A percentile compares a stretch with the other conserved stretches of the same genome.
These are phyloP conservation scores for Meganola albula DNA, from an alignment of 2,888 invertebrate species.

Conservation along the genomic window DNA sequence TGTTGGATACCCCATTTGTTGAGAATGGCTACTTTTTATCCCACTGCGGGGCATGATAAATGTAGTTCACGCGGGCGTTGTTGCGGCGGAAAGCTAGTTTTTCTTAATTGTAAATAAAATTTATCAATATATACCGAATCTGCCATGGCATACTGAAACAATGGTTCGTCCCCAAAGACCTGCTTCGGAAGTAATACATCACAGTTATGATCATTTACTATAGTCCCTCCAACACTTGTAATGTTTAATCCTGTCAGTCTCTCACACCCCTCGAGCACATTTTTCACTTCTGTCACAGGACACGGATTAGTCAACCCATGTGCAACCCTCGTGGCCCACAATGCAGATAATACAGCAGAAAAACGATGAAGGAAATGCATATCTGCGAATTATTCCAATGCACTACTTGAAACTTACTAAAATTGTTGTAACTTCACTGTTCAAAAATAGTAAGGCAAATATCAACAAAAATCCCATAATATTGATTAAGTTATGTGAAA, in stretches of 20 bases:
- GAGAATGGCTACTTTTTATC: too few species aligned
- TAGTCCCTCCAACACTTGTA: slow-evolving; percentile 61
- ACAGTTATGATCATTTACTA: slow-evolving; percentile 69
- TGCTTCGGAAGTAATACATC: slow-evolving; percentile 66
- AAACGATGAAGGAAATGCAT: too few species aligned
- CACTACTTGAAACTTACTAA: too few species aligned
- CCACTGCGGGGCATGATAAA: too few species aligned
- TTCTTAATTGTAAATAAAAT: too few species aligned
- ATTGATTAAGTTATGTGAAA: slow-evolving; percentile 15
- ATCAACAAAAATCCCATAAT: slow-evolving; percentile 23
- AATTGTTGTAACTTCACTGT: slow-evolving; percentile 1
- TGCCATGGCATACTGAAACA: slow-evolving; percentile 55
- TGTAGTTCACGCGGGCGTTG: too few species aligned
- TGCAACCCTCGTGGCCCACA: slow-evolving; percentile 19
- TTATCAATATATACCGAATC: slow-evolving; percentile 52
- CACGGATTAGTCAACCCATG: slow-evolving; percentile 38
- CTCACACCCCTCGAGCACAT: slow-evolving; percentile 62
- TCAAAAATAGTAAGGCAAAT: slow-evolving; percentile 11
- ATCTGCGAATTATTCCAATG: too few species aligned
- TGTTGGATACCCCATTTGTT: too few species aligned
- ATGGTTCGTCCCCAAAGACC: slow-evolving; percentile 65
- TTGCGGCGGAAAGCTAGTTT: too few species aligned
- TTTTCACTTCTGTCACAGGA: slow-evolving; percentile 50
- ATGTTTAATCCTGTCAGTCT: slow-evolving; percentile 56
- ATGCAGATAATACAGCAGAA: too few species aligned